Evolutionary conservation across 2,888 invertebrate species (phyloP).

Genomic region (Campoplex capitator): DNA sequence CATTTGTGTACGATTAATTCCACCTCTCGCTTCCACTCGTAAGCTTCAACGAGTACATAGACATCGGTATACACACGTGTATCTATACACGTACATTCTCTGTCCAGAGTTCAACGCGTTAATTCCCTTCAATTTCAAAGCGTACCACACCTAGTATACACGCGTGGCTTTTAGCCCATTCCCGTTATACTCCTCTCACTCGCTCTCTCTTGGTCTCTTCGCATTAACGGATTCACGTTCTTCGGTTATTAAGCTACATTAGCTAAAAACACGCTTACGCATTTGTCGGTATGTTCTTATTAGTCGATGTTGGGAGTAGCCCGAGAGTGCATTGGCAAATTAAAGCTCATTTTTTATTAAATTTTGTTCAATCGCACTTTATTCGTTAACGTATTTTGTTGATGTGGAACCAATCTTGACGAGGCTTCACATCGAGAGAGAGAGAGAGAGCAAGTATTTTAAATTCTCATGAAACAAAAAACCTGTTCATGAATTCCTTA

Average conservation of each 20-base stretch:
- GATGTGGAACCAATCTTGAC: neutral
- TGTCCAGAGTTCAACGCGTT: slow-evolving; percentile 47
- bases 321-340: neutral
- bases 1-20: slow-evolving; percentile 69
- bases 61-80: neutral
- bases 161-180: slow-evolving; percentile 26
- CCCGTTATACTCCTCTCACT: neutral
- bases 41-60: slow-evolving; percentile 8
- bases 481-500: neutral
- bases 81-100: slow-evolving; percentile 19
- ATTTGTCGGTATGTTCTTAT: neutral
- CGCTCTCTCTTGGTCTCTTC: neutral
- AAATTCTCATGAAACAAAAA: neutral
- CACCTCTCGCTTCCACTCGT: slow-evolving; percentile 41
- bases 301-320: neutral
- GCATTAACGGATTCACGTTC: slow-evolving; percentile 9
- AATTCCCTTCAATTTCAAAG: slow-evolving; percentile 56
- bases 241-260: slow-evolving; percentile 26
- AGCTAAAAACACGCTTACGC: slow-evolving; percentile 8
- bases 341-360: too few relatives aligned
- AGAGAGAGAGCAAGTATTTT: neutral
- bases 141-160: neutral
- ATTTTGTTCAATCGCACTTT: neutral
- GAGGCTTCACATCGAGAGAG: neutral
- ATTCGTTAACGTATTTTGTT: neutral